Evolutionary conservation across 1,140 invertebrate genomes (phyloP).

Genomic region (Zaprionus gabonicus): DNA sequence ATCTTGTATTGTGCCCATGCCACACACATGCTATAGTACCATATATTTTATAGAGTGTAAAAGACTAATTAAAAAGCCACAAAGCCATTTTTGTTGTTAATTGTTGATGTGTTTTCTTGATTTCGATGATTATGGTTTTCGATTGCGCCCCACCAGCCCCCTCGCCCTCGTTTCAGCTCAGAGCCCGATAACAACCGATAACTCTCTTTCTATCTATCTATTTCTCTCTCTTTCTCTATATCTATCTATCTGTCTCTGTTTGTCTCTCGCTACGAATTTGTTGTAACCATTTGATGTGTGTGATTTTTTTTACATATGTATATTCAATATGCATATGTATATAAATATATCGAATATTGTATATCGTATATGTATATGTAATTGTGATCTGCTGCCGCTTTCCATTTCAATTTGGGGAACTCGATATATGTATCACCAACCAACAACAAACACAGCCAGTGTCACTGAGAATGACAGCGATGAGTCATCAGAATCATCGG

Average conservation of each 20-base stretch:
- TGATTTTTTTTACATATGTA: conserved; percentile 9
- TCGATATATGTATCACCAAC: not conserved
- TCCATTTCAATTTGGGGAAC: conserved; percentile 10
- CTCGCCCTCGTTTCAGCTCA: not conserved
- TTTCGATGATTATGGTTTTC: conserved; percentile 44
- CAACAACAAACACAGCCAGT: conserved; percentile 25
- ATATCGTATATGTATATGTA: conserved; percentile 24
- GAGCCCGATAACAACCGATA: conserved; percentile 4
- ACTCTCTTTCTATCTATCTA: not conserved
- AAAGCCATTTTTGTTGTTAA: conserved; percentile 40
- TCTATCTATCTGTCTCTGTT: not conserved
- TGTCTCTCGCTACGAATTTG: conserved; percentile 29
- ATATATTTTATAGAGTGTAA: conserved; percentile 47
- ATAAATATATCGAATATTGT: conserved; percentile 6
- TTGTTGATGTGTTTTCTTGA: conserved; percentile 45
- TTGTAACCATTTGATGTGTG: conserved; percentile 43
- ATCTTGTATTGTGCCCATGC: conserved; percentile 22
- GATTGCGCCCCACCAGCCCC: conserved; percentile 12
- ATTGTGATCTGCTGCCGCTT: conserved; percentile 29
- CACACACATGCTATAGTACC: conserved; percentile 28
- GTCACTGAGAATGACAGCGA: conserved; percentile 41
- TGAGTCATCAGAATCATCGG: conserved; percentile 44
- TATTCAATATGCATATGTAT: conserved; percentile 9
- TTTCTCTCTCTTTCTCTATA: not conserved
- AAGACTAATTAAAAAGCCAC: conserved; percentile 40